Percentiles rank a stretch among this genome's conserved stretches.
These are phyloP conservation scores for Sphaeramia orbicularis DNA, from an alignment of 2,797 vertebrate species.

Conservation along the genomic window DNA sequence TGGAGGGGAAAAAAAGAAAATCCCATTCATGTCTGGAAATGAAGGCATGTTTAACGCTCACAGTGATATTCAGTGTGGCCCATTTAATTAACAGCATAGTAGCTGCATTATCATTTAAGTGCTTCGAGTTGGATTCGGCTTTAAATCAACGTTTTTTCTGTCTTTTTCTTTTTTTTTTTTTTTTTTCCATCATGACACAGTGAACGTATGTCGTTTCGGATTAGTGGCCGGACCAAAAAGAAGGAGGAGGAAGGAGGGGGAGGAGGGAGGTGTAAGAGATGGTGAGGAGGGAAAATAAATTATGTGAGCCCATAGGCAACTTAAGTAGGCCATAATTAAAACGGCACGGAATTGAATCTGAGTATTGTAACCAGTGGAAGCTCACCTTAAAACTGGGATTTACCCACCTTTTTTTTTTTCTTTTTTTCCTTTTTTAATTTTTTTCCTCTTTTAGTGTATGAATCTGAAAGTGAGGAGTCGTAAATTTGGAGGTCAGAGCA, in stretches of 20 bases:
- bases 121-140: slow-evolving; percentile 68
- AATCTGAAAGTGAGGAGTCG: slow-evolving; percentile 49
- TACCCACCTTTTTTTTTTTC: slow-evolving; percentile 25
- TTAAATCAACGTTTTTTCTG: slow-evolving; percentile 71
- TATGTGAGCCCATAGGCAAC: slow-evolving; percentile 69
- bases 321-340: slow-evolving; percentile 80
- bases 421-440: no score
- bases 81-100: slow-evolving; percentile 76
- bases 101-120: slow-evolving; percentile 75
- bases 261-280: neutral
- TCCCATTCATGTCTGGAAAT: slow-evolving; percentile 63
- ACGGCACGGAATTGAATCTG: slow-evolving; percentile 72
- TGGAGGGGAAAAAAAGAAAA: slow-evolving; percentile 45
- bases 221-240: slow-evolving; percentile 64
- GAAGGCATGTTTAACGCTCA: slow-evolving; percentile 69
- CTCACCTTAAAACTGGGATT: slow-evolving; percentile 7
- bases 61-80: slow-evolving; percentile 60
- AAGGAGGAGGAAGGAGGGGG: neutral
- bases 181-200: slow-evolving; percentile 35
- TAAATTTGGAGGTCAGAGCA: slow-evolving; percentile 32
- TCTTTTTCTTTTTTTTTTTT: neutral
- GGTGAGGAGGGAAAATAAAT: slow-evolving; percentile 64
- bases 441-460: slow-evolving; percentile 7
- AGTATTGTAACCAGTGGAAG: slow-evolving; percentile 57
- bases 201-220: slow-evolving; percentile 70